Base-by-base conservation (phyloP, 2,888 invertebrate genomes). In the Microplitis manilae region DNA sequence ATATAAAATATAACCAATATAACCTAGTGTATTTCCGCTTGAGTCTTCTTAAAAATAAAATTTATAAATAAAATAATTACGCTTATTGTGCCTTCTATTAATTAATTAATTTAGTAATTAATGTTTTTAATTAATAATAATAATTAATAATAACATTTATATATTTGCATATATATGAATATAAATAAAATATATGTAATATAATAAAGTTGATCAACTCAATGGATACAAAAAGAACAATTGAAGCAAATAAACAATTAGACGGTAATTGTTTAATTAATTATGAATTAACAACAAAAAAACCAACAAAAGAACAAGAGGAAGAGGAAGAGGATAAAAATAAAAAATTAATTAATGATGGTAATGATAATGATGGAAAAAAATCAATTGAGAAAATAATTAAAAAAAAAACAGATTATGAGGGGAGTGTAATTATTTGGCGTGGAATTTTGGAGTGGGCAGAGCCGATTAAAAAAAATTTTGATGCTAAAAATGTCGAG, bases 31-130 rank as follows among this genome's bases (percentile, higher is more conserved):
- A 50, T 50, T 50, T 50, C 50, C 50, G 50, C 50, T 50, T 50
- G 50, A 50, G 50, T 50, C 50, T 50, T 50, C 50, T 50, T 50
- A 50, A 50, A 50, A 50, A 50, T 50, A 50, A 50, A 50, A 50
- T 50, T 9, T 50, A 9, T 50, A 50, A 9, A 30, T 30, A 30
- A 50, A 50, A 50, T 50, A 50, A 50, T 50, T 50, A 50, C 50
- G 50, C 50, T 50, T 50, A 50, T 9, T 50, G 50, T 50, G 50
- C 50, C 50, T 50, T 50, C 9, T 50, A 50, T 9, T 30, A 30
- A 30, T 30, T 30, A 30, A 30, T 30, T 30, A 30, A 30, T 30
- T 30, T 4, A 9, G 9, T 50, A 50, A 50, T 50, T 50, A 50
- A 8, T 50, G 9, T 9, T 2, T 41, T 4, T 9, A 50, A 50